Base-by-base conservation (phyloP, 2,888 invertebrate genomes). In the Scaptodrosophila latifasciaeformis region DNA sequence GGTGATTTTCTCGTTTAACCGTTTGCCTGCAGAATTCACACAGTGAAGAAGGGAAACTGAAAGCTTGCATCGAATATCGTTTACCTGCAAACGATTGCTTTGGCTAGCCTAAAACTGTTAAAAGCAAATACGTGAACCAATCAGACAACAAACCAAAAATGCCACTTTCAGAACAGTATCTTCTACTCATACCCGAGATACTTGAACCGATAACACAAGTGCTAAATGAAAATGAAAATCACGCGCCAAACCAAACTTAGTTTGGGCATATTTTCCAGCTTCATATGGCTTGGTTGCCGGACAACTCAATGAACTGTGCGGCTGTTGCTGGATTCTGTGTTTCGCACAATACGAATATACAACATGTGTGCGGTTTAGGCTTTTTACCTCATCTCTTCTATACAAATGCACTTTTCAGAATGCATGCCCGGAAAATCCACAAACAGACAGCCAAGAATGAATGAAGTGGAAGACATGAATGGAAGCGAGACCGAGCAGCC, bases 401-500 rank as follows among this genome's bases (percentile, higher is more conserved):
- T 12, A 10, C 15, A 61, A 47, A 61, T 59, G 54, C 57, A 59
- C 24, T 3, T 49, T 58, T 46, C 53, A 47, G 70, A 55, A 59
- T 49, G 54, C 55, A 19, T 31, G 34, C 50, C 59, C 35, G 40
- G 50, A 56, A 45, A 39, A 45, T 37, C 37, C 34, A 51, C 49
- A 61, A 35, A 48, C 62, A 6, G 46, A 56, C n/a, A 24, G 12
- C 30, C 46, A 35, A 54, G 51, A 59, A 54, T 59, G 58, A 53
- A 71, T 65, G 51, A 61, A 72, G 49, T 59, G 66, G 42, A 68
- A 68, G 45, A 42, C 50, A 53, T 62, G 66, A 75, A 78, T 71
- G 66, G 35, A 40, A 63, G 30, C 37, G 40, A 21, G 48, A 18
- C 34, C 29, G 9, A 37, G 31, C 19, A 18, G 44, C 51, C 43